Evolutionary conservation across 1,140 invertebrate genomes (phyloP).

Genomic region (Paralvinella palmiformis): DNA sequence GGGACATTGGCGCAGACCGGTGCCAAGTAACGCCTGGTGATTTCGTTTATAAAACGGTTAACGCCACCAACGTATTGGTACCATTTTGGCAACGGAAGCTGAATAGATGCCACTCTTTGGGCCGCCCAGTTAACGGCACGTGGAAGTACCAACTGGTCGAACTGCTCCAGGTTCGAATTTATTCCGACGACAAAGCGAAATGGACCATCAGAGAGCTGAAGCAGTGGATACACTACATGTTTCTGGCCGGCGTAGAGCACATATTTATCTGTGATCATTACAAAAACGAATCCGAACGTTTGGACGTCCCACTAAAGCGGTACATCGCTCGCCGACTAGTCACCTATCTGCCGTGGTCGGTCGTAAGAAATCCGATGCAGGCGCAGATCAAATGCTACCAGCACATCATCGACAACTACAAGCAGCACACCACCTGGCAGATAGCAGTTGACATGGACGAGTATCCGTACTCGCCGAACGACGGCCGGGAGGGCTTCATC

Average conservation of each 20-base stretch:
- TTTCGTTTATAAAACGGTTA: too few species aligned
- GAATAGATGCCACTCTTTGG: too few species aligned
- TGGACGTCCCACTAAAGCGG: slow-evolving; percentile 2
- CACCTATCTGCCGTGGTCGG: slow-evolving; percentile 8
- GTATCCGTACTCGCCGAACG: slow-evolving; percentile 10
- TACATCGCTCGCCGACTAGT: slow-evolving; percentile 9
- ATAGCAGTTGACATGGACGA: slow-evolving; percentile 18
- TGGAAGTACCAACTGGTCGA: too few species aligned
- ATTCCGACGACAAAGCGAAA: slow-evolving; percentile 13
- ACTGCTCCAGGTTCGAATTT: slow-evolving; percentile 14
- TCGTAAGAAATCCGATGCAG: slow-evolving; percentile 11
- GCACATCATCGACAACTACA: slow-evolving; percentile 4
- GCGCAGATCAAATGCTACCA: slow-evolving; percentile 15
- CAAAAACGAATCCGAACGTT: background rate
- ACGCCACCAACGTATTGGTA: too few species aligned
- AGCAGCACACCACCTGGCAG: slow-evolving; percentile 9
- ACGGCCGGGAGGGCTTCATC: slow-evolving; percentile 9
- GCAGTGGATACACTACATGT: slow-evolving; percentile 16
- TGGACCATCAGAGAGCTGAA: slow-evolving; percentile 17
- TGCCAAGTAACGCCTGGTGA: too few species aligned
- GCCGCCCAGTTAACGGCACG: too few species aligned
- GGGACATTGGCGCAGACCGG: too few species aligned
- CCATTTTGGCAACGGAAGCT: too few species aligned
- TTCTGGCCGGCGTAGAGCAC: slow-evolving; percentile 15
- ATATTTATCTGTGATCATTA: slow-evolving; percentile 14